Base-by-base conservation (phyloP, 2,113 vertebrate genomes). In the Cyprinodon tularosa region DNA sequence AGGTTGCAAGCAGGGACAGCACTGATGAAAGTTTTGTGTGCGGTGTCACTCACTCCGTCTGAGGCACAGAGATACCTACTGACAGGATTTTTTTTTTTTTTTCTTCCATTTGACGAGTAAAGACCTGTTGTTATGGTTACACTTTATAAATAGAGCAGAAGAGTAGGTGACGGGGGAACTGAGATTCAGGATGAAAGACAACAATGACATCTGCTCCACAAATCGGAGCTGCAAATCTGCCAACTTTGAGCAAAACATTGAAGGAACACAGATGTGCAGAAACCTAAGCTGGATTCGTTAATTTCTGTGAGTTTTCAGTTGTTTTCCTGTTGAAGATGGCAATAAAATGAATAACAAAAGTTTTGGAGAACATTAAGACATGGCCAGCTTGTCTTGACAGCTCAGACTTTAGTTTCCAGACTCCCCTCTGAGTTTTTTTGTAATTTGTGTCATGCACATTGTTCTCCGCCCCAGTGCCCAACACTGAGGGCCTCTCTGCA, bases 51-150 rank as follows among this genome's bases (percentile, higher is more conserved):
- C 69, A 77, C 76, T 67, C 70, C 69, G 62, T 80, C 72, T 68
- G 38, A 81, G 53, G 78, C 85, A 88, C 78, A 90, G 84, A 91
- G 83, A 86, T 84, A 76, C 77, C 68, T 73, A 64, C 86, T 89
- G 92, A 92, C 89, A 89, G 83, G 77, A 84, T 84, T 74, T 61
- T 12, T 83, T 42, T 37, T 85, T 20, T 53, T 53, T 50, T 50
- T 36, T 62, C 38, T 15, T n/a, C n/a, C 13, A 44, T 65, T 87
- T 86, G 77, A 80, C 85, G 87, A 84, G 84, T 90, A 90, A 80
- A 81, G 74, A 86, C 76, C 82, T 71, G 92, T 94, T 94, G 94
- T 95, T 93, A 94, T 94, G 94, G 94, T 94, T 93, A 94, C 93
- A 89, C 71, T 89, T 88, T 94, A 94, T 92, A 94, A 94, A 94